Evolutionary conservation across 2,797 vertebrate species (phyloP).

Genomic region (Eospalax fontanierii): DNA sequence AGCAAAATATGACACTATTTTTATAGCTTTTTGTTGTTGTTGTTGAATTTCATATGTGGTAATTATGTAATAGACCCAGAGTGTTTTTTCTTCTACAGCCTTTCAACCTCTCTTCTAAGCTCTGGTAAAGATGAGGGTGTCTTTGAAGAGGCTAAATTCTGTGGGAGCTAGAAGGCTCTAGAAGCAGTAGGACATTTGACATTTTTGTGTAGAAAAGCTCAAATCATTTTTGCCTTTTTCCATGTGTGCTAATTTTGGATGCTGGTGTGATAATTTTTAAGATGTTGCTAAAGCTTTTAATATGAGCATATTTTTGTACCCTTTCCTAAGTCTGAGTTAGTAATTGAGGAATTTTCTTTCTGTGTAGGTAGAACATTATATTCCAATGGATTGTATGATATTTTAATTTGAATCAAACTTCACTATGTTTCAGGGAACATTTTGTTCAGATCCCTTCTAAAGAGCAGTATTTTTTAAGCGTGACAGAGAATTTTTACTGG

Average conservation of each 20-base stretch:
- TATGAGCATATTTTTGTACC: not conserved
- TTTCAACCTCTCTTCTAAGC: not conserved
- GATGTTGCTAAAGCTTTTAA: not conserved
- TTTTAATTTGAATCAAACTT: conserved; percentile 54
- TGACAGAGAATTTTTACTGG: conserved; percentile 42
- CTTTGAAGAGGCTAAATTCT: conserved; percentile 9
- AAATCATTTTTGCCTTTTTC: not conserved
- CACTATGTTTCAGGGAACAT: conserved; percentile 33
- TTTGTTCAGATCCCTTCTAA: conserved; percentile 45
- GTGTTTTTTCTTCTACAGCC: conserved; percentile 10
- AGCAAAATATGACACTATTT: conserved; percentile 51
- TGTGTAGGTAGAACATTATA: not conserved
- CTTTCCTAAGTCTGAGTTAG: conserved; percentile 36
- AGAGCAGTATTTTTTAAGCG: not conserved
- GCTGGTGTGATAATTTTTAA: conserved; percentile 28
- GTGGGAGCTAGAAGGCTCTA: not conserved
- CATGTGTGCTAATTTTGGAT: not conserved
- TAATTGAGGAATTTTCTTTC: conserved; percentile 65
- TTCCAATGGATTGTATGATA: conserved; percentile 52
- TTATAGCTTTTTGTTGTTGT: not conserved
- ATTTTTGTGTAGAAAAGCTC: conserved; percentile 34
- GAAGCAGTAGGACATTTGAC: not conserved
- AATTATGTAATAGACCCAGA: not conserved
- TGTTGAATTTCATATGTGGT: not conserved
- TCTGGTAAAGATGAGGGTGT: conserved; percentile 6